phyloP scores from a whole-genome alignment of 92 coral and sea anemone genomes.

The Porites divaricata region DNA sequence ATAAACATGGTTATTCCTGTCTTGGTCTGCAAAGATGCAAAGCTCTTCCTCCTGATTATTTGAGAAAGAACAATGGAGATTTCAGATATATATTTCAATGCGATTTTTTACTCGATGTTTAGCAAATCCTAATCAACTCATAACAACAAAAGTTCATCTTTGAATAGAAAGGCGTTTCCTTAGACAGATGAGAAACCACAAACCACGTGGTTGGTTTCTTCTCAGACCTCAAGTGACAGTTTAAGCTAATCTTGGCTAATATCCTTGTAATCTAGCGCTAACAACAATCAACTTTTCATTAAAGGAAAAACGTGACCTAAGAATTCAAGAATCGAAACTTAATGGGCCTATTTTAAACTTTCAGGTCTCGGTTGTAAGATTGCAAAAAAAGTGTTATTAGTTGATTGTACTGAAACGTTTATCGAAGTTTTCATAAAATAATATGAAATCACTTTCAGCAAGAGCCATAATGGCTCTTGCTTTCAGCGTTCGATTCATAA shows the following conservation, averaged over 20 bases:
- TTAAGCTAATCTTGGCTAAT: not conserved
- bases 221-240: not conserved
- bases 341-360: too few species aligned
- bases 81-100: not conserved
- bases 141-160: not conserved
- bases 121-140: not conserved
- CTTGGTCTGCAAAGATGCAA: not conserved
- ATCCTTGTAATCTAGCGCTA: not conserved
- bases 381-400: too few species aligned
- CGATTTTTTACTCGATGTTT: slow-evolving; percentile 18
- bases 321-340: too few species aligned
- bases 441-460: not conserved
- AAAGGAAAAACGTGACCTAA: not conserved
- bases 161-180: slow-evolving; percentile 16
- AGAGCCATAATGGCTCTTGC: too few species aligned
- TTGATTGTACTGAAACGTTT: too few species aligned
- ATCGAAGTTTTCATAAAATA: too few species aligned
- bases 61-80: too few species aligned
- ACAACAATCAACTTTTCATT: not conserved
- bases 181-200: slow-evolving; percentile 39
- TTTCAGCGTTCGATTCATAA: not conserved
- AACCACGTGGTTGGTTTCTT: slow-evolving; percentile 22
- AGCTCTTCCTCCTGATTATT: too few species aligned
- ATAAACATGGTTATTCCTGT: not conserved
- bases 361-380: too few species aligned